Percentiles rank a stretch among this genome's conserved stretches.
These are phyloP conservation scores for Botia kubotai DNA, from an alignment of 2,797 vertebrate species.

Conservation along the genomic window DNA sequence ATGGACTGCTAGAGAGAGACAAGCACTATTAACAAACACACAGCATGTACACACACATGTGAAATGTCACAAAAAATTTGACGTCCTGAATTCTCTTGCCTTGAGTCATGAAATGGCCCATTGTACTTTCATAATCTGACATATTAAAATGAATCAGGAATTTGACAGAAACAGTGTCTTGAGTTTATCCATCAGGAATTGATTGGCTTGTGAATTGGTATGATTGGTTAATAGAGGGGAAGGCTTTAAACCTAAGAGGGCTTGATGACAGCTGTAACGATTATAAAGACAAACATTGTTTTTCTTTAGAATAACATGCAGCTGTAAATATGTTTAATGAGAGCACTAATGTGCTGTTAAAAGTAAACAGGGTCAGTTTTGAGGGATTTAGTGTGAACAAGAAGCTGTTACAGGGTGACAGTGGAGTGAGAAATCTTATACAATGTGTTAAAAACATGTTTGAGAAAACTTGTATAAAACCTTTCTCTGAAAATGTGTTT, in stretches of 20 bases:
- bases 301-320: neutral
- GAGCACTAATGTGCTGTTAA: no score
- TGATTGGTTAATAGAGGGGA: no score
- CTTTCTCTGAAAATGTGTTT: neutral
- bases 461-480: neutral
- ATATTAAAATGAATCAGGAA: no score
- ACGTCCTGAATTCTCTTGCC: neutral
- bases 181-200: no score
- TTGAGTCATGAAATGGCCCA: no score
- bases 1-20: no score
- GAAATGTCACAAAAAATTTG: neutral
- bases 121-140: no score
- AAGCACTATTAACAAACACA: neutral
- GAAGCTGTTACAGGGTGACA: neutral
- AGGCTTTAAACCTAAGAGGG: no score
- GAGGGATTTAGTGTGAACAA: neutral
- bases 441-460: constrained; percentile 12
- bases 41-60: neutral
- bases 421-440: neutral
- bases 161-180: no score
- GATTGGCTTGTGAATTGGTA: no score
- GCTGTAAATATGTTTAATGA: neutral
- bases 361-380: neutral
- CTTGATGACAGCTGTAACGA: no score
- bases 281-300: no score